Base-by-base conservation (phyloP, 2,797 vertebrate species). In the Staurois parvus region DNA sequence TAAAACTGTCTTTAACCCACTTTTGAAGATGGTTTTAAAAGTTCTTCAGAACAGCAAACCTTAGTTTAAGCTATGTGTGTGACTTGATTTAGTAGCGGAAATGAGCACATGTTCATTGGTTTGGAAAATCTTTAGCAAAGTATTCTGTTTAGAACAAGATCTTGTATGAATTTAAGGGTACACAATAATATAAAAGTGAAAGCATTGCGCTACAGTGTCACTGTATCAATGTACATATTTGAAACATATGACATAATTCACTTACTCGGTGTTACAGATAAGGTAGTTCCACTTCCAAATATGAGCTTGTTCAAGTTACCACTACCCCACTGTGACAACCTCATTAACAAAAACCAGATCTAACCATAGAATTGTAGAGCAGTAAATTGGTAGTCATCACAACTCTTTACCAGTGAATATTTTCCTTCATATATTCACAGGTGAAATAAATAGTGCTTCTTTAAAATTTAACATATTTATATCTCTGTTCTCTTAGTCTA, bases 181-280 rank as follows among this genome's bases (percentile, higher is more conserved):
- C 9, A 59, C 1, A 59, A 59, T 52, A 24, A 59, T 59, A n/a
- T 52, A 19, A 17, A 48, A 15, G 21, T 0, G 2, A 21, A 17
- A 21, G 19, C 17, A 6, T 19, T 21, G 48, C 21, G 48, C 15
- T 52, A 15, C 15, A 15, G 21, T 52, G 48, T 17, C 48, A 21
- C 21, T 24, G 21, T 59, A 24, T 8, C n/a, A 24, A 24, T 59
- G 19, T 19, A 52, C 48, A 52, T 52, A 17, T 52, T 52, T 52
- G 48, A 19, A 52, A 52, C 3, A 24, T 12, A 59, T 59, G 1
- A 9, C 52, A 59, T 59, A 59, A 24, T 59, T 24, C 6, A 84
- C 83, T 84, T 73, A 84, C 83, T 84, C 12, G 76, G 76, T 12
- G 21, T 5, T 24, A 84, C 68, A 64, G 76, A 72, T 48, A 84